A percentile compares a stretch with the other conserved stretches of the same genome.
These are phyloP conservation scores for Bombus sylvicola DNA, from an alignment of 1,140 invertebrate genomes.

Conservation along the genomic window DNA sequence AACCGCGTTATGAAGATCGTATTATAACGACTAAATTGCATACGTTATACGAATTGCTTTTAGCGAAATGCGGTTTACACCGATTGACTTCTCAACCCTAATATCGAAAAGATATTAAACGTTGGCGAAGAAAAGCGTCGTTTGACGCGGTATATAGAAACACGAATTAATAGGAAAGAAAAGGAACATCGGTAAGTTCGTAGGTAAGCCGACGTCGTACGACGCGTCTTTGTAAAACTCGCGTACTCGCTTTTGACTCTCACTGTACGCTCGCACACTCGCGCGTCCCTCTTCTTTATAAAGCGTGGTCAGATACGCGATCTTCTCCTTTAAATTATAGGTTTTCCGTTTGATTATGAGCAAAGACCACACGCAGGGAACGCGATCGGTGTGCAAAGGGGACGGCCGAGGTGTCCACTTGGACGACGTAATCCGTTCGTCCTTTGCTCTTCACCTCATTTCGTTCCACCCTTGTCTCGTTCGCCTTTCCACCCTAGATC, in stretches of 20 bases:
- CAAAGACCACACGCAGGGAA: not conserved
- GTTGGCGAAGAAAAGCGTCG: too few relatives aligned
- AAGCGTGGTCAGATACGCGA: not conserved
- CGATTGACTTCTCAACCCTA: not conserved
- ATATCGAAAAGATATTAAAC: not conserved
- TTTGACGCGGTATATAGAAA: too few relatives aligned
- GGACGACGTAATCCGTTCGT: slow-evolving; percentile 47
- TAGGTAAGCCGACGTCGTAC: too few relatives aligned
- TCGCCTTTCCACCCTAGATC: slow-evolving; percentile 27
- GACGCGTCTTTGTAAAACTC: too few relatives aligned
- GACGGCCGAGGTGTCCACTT: slow-evolving; percentile 39
- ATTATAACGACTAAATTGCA: too few relatives aligned
- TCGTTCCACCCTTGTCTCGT: slow-evolving; percentile 14
- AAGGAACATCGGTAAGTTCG: too few relatives aligned
- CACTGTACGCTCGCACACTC: too few relatives aligned
- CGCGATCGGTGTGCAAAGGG: not conserved
- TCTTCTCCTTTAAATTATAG: not conserved
- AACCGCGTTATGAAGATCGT: too few relatives aligned
- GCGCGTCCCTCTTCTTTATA: not conserved
- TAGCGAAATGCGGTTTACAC: not conserved
- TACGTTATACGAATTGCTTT: not conserved
- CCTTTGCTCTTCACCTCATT: slow-evolving; percentile 34
- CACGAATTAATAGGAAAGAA: too few relatives aligned
- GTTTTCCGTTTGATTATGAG: not conserved
- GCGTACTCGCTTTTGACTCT: too few relatives aligned